Conservation (phyloP, 1,140 invertebrate genomes). For the Drosophila nebulosa region DNA sequence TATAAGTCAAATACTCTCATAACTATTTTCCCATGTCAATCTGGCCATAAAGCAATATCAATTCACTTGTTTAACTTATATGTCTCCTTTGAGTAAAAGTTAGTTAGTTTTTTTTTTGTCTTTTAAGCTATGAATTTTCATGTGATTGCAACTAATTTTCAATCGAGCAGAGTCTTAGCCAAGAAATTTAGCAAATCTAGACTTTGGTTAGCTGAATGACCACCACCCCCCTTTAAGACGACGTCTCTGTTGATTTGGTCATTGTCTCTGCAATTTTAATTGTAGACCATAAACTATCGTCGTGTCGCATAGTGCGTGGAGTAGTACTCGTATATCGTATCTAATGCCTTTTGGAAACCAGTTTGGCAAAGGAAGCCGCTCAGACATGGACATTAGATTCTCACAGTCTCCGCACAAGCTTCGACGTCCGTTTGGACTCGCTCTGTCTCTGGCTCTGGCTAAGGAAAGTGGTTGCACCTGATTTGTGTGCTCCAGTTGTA, state of each 20-base stretch:
- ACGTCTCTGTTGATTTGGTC: not conserved
- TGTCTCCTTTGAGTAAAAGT: slow-evolving; percentile 50
- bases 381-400: slow-evolving; percentile 72
- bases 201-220: too few relatives aligned
- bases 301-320: slow-evolving; percentile 62
- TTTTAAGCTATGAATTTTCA: slow-evolving; percentile 74
- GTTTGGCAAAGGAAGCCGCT: slow-evolving; percentile 64
- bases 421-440: slow-evolving; percentile 40
- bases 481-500: slow-evolving; percentile 64
- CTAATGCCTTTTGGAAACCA: slow-evolving; percentile 59
- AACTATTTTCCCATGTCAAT: slow-evolving; percentile 75
- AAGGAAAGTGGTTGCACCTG: slow-evolving; percentile 74
- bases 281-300: slow-evolving; percentile 66
- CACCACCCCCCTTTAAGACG: not conserved
- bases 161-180: slow-evolving; percentile 33
- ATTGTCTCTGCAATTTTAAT: slow-evolving; percentile 58
- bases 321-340: slow-evolving; percentile 58
- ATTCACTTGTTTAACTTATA: slow-evolving; percentile 44
- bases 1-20: slow-evolving; percentile 60
- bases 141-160: slow-evolving; percentile 75
- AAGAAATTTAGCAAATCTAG: too few relatives aligned
- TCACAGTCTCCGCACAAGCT: slow-evolving; percentile 52
- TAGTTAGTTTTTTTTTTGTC: slow-evolving; percentile 34
- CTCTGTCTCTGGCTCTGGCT: slow-evolving; percentile 2
- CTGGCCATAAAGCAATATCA: slow-evolving; percentile 47